phyloP scores from a whole-genome alignment of 2,888 invertebrate genomes.

The Platycheirus albimanus region DNA sequence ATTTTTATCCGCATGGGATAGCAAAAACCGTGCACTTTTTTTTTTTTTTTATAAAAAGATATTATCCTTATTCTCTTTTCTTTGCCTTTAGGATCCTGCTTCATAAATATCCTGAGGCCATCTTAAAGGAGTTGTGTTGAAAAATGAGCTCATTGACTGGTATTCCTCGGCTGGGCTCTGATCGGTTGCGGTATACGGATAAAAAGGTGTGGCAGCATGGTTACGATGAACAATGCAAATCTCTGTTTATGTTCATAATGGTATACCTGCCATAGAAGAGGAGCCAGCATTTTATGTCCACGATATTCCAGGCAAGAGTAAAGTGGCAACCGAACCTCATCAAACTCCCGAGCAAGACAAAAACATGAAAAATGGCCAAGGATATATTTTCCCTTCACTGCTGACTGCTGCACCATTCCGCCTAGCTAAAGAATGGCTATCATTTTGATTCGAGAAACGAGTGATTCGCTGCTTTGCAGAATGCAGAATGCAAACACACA shows the following conservation, averaged over 20 bases:
- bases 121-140: constrained; percentile 57
- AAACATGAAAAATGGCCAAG: constrained; percentile 60
- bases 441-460: constrained; percentile 60
- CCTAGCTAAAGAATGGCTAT: constrained; percentile 45
- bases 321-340: constrained; percentile 32
- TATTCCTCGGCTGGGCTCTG: neutral
- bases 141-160: constrained; percentile 68
- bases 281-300: constrained; percentile 27
- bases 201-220: constrained; percentile 58
- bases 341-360: constrained; percentile 58
- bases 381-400: constrained; percentile 9
- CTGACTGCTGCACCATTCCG: neutral
- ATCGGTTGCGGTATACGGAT: too few species aligned
- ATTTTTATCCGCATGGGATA: constrained; percentile 40
- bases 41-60: constrained; percentile 36
- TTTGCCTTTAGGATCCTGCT: constrained; percentile 60
- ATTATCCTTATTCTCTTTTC: constrained; percentile 57
- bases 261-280: constrained; percentile 32
- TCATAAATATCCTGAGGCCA: constrained; percentile 64
- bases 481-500: constrained; percentile 63
- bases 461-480: constrained; percentile 27
- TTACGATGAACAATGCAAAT: constrained; percentile 62
- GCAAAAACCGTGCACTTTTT: neutral
- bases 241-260: constrained; percentile 51
- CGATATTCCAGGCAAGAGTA: constrained; percentile 9